These are phyloP conservation scores for Phthorimaea operculella DNA, from an alignment of 1,140 invertebrate genomes.

Conservation along the genomic window DNA sequence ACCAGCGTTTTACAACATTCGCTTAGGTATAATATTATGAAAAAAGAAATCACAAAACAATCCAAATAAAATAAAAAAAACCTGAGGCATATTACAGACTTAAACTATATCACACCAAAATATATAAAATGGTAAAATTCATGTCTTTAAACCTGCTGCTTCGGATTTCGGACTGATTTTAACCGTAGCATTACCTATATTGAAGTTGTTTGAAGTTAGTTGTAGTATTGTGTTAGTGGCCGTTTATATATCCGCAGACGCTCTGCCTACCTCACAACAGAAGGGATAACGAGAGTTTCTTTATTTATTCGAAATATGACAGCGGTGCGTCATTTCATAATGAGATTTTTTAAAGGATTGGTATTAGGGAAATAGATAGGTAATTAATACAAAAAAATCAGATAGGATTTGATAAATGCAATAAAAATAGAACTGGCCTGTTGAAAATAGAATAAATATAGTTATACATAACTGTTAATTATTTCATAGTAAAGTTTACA, in stretches of 20 bases:
- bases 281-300: too few species aligned
- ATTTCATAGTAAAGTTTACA: conserved; percentile 19
- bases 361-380: too few species aligned
- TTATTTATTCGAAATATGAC: too few species aligned
- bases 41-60: conserved; percentile 16
- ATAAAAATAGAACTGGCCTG: conserved; percentile 28
- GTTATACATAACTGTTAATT: conserved; percentile 8
- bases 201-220: too few species aligned
- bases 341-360: too few species aligned
- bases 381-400: neutral
- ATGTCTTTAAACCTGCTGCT: conserved; percentile 65
- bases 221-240: too few species aligned
- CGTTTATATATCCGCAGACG: too few species aligned
- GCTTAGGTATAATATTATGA: neutral
- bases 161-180: conserved; percentile 5
- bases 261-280: too few species aligned
- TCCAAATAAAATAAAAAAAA: conserved; percentile 17
- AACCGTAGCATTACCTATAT: too few species aligned
- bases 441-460: neutral
- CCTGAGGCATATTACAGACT: conserved; percentile 10
- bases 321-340: too few species aligned
- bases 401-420: conserved; percentile 30
- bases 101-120: conserved; percentile 44
- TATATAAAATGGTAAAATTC: conserved; percentile 38
- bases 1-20: conserved; percentile 12